phyloP scores from a whole-genome alignment of 1,140 invertebrate species.

The Drosophila navojoa region DNA sequence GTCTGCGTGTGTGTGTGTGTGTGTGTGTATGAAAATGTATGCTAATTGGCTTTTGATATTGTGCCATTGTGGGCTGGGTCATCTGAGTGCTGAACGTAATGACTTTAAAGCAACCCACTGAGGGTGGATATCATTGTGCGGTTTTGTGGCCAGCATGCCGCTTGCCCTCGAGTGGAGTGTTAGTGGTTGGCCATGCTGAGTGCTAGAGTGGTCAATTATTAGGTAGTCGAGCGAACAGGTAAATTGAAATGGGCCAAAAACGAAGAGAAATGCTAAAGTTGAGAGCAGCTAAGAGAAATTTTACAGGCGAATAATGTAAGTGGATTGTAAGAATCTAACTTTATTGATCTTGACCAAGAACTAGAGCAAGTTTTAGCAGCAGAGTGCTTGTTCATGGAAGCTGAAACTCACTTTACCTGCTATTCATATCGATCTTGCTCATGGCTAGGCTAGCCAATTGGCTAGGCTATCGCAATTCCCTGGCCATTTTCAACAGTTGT shows the following conservation, averaged over 20 bases:
- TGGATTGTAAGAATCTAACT: neutral
- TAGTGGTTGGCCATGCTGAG: slow-evolving; percentile 24
- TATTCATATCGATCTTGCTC: no score
- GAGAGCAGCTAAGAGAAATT: neutral
- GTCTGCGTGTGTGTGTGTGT: slow-evolving; percentile 3
- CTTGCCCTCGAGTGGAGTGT: slow-evolving; percentile 18
- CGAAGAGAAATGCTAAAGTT: neutral
- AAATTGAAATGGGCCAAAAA: neutral
- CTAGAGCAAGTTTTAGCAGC: no score
- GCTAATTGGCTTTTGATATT: slow-evolving; percentile 82
- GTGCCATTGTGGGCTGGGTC: slow-evolving; percentile 38
- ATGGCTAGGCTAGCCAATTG: no score
- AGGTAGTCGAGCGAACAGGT: neutral
- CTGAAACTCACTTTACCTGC: neutral
- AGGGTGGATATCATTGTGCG: slow-evolving; percentile 55
- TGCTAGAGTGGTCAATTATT: neutral
- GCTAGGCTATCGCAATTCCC: slow-evolving; percentile 14
- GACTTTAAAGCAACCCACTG: slow-evolving; percentile 39
- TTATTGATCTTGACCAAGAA: no score
- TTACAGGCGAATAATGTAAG: neutral
- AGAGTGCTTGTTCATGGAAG: no score
- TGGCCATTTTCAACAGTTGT: slow-evolving; percentile 27
- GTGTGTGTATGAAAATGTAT: slow-evolving; percentile 65
- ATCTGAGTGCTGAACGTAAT: slow-evolving; percentile 44
- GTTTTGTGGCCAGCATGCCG: slow-evolving; percentile 23